Conservation (phyloP, 2,797 vertebrate genomes). For the Garrulus glandarius region DNA sequence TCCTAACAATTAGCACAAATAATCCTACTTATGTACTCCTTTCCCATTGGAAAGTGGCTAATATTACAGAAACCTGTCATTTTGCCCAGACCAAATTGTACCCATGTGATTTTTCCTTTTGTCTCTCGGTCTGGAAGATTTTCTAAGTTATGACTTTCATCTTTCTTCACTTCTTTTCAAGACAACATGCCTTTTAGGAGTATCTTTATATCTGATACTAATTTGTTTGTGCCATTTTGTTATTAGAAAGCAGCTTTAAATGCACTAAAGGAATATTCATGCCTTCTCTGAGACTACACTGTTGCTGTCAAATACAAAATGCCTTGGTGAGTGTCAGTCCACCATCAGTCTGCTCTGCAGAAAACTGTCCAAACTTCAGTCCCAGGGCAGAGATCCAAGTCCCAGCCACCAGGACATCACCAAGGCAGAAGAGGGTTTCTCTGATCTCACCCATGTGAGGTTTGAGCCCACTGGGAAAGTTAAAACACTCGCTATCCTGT, state of each 20-base stretch:
- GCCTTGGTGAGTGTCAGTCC: background rate
- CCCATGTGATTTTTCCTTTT: background rate
- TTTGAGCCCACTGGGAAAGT: background rate
- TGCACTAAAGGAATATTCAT: background rate
- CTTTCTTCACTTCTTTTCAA: background rate
- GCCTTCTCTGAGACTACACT: background rate
- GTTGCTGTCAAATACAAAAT: background rate
- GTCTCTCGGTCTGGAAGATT: background rate
- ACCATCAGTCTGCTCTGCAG: background rate
- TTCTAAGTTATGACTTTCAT: background rate
- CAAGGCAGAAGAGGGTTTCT: background rate
- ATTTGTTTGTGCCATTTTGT: background rate
- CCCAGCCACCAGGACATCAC: background rate
- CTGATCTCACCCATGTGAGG: background rate
- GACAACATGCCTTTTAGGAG: background rate
- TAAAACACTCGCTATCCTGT: background rate
- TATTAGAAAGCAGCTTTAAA: background rate
- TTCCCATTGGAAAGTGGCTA: background rate
- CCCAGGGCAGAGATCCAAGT: background rate
- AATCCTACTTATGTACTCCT: background rate
- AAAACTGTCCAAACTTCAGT: background rate
- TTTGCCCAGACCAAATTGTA: background rate
- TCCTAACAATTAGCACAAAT: background rate
- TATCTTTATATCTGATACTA: background rate
- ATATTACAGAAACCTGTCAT: background rate